Base-by-base conservation (phyloP, 2,888 invertebrate genomes). In the Elysia crispata region DNA sequence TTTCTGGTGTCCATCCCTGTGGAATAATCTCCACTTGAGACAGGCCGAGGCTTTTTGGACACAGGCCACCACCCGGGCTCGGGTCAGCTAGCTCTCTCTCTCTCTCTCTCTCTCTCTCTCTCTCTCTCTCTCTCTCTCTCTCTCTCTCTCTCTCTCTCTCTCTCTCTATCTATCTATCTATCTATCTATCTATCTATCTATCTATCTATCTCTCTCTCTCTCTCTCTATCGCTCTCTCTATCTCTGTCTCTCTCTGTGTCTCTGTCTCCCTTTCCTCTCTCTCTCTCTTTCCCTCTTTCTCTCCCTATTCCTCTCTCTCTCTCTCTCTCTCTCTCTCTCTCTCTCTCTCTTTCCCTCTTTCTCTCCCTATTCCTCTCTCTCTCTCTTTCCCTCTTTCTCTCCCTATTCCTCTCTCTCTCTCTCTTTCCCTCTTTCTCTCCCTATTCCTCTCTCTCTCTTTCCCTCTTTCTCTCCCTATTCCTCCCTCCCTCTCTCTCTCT, bases 141-240 rank as follows among this genome's bases (percentile, higher is more conserved):
- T 60, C 41, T 72, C 28, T 57, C 60, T 70, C 60, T 77, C 33
- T 69, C 60, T 70, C 70, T 77, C 62, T 72, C 62, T 72, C 72
- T 77, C 25, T 70, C 30, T 72, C 72, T 78, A 49, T 72, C 30
- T 54, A 67, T 67, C 31, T 54, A 50, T 69, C 50, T 69, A 28
- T 69, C 57, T 54, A 50, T 69, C 57, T 54, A 28, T 69, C 77
- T 67, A 28, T 54, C 69, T 66, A 30, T 69, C 69, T 67, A 30
- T 54, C 69, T 77, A 28, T 33, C 50, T 67, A 1, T 50, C 67
- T 67, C 30, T 23, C 50, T 67, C 3, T 41, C 41, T 6, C 3
- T 41, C 41, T 41, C 3, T 6, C 5, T 41, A 41, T 41, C 3
- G 3, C 11, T 41, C 41, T 41, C 3, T 41, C 41, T 41, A 41